Evolutionary conservation across 2,113 vertebrate genomes (phyloP), one percentile per base, ranked within the genome.

Genomic region (Protobothrops mucrosquamatus): DNA sequence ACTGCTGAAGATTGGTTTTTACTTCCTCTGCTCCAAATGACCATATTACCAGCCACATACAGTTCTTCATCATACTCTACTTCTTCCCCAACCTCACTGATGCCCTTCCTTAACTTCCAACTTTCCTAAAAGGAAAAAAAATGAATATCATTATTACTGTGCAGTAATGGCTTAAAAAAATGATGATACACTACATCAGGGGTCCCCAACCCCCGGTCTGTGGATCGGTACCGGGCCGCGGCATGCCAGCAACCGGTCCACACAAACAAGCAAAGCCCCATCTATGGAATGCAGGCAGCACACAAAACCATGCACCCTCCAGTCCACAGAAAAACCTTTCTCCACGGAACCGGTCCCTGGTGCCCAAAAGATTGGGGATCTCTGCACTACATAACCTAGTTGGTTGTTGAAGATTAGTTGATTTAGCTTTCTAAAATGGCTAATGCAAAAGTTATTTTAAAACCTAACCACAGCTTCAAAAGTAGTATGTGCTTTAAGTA

Each of bases 1-100:
- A 99, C 98, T 0, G 97, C 94, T 26, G 99, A 97, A 0, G 98
- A 98, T 92, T 99, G 98, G 89, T 92, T 98, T 94, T 98, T 98
- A 94, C 98, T 99, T 26, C 99, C 99, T 95, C 98, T 98, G 96
- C 98, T 99, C 99, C 99, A 99, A 90, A 99, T 98, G 56, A 99
- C 99, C 98, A 99, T 97, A 0, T 99, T 99, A 90, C 99, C 98
- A 88, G 99, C 98, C 93, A 98, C 96, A 0, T 99, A 99, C 51
- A 99, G 98, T 94, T 99, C 99, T 91, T 99, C 99, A 3, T 99
- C 99, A 43, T 98, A 99, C 92, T 98, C 98, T 23, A 98, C 98
- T 87, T 98, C 98, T 57, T 98, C 98, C 51, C 97, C 97, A 29
- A 97, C 97, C 39, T 98, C 98, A 6, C 98, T 97, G 85, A 97